Base-by-base conservation (phyloP, 2,888 invertebrate species). In the Morpho helenor region DNA sequence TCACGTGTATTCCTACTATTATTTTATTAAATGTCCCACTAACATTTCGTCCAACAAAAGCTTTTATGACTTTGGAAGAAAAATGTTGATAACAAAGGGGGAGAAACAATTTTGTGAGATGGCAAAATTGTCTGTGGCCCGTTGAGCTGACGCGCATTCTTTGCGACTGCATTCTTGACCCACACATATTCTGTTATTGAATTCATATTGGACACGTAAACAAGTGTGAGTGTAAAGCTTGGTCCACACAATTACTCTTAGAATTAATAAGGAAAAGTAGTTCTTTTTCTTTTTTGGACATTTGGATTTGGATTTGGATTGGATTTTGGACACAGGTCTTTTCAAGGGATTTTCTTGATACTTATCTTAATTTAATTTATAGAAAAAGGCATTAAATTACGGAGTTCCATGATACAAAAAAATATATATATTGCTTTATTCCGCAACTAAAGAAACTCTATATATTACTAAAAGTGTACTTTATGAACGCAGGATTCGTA, bases 101-200 rank as follows among this genome's bases (percentile, higher is more conserved):
- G 57, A 54, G 54, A 55, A 57, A 63, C 61, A 55, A 63, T 63
- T 63, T 63, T 59, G 61, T 57, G 49, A 55, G 52, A 61, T 59
- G 51, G 63, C 63, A 49, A 63, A 55, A 57, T 63, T 59, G 56
- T 59, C 58, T 51, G 51, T 48, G 48, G 57, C 43, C 54, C 53
- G 52, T 45, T 47, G 61, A 58, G 61, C 60, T 61, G 63, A 57
- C 61, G 48, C 48, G 49, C 49, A 63, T 66, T 62, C 63, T 60
- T 60, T 57, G 48, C 51, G 59, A 60, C 60, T 59, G 63, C 63
- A 62, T 63, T 65, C 57, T 51, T 57, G 49, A 55, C 52, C 43
- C 56, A 60, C 54, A 62, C 58, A 16, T 51, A 41, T 23, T 43
- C 43, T 9, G 42, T 31, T 45, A 10, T 10, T n/a, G 16, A 10